phyloP scores from a whole-genome alignment of 30 jellyfish, hydroid and myxozoan genomes.

The Catostylus mosaicus region DNA sequence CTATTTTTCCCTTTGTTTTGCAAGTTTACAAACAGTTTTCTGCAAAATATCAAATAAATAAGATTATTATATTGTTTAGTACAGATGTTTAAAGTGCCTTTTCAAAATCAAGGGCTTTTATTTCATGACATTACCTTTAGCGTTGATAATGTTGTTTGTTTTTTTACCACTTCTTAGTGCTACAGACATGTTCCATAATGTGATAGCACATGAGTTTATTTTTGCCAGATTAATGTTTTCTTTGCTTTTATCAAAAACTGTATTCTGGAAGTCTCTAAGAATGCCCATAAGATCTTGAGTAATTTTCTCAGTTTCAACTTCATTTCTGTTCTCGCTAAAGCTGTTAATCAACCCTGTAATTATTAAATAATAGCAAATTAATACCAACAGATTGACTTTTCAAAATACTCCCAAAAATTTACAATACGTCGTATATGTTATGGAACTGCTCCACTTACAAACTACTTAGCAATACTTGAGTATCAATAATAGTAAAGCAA shows the following conservation, averaged over 20 bases:
- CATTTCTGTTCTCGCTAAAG: constrained; percentile 16
- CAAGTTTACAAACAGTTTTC: too few relatives aligned
- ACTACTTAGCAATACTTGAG: too few relatives aligned
- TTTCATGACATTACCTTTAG: too few relatives aligned
- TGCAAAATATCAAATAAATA: too few relatives aligned
- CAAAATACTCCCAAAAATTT: too few relatives aligned
- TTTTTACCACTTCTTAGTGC: constrained; percentile 73
- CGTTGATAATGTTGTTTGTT: constrained; percentile 52
- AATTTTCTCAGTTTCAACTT: not conserved
- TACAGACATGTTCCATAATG: constrained; percentile 78
- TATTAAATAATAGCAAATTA: not conserved
- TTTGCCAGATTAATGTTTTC: constrained; percentile 39
- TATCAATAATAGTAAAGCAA: too few relatives aligned
- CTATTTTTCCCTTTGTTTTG: too few relatives aligned
- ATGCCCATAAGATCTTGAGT: constrained; percentile 10
- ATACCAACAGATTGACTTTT: not conserved
- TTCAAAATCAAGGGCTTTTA: too few relatives aligned
- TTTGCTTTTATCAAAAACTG: constrained; percentile 12
- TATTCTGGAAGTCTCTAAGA: not conserved
- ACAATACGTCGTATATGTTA: too few relatives aligned
- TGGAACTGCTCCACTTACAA: too few relatives aligned
- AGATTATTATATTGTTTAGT: too few relatives aligned
- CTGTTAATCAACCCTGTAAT: constrained; percentile 9
- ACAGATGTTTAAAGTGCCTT: too few relatives aligned
- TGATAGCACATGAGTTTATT: constrained; percentile 67